A percentile compares a stretch with the other conserved stretches of the same genome.
Evolutionary conservation across 2,797 vertebrate genomes (phyloP).

Genomic region (Coregonus sp.): DNA sequence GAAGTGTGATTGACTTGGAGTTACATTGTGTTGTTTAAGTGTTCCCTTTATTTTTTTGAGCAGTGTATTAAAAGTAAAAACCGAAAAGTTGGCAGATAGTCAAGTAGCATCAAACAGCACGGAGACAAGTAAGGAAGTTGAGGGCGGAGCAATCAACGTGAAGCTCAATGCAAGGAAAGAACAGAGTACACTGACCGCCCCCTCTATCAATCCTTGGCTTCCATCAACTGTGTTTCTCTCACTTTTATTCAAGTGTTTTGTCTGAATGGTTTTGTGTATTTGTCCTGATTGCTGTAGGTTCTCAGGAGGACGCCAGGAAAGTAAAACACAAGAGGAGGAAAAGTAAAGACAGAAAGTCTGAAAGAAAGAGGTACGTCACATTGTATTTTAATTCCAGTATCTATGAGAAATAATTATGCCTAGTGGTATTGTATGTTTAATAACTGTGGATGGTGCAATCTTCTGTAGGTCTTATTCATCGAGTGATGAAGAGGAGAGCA

Average conservation of each 20-base stretch:
- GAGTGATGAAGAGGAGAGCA: constrained; percentile 51
- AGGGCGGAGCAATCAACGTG: no score
- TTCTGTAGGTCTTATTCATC: constrained; percentile 51
- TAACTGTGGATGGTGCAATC: neutral
- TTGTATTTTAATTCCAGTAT: constrained; percentile 28
- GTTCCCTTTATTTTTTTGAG: no score
- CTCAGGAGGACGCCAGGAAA: constrained; percentile 45
- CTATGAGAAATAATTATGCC: constrained; percentile 33
- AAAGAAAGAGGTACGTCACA: constrained; percentile 60
- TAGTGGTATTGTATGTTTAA: neutral
- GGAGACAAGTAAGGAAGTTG: no score
- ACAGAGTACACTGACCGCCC: no score
- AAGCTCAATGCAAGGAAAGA: no score
- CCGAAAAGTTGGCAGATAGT: no score
- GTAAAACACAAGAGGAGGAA: constrained; percentile 59
- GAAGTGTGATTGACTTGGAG: no score
- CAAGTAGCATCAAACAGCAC: no score
- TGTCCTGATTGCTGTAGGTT: constrained; percentile 33
- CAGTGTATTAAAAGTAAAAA: no score
- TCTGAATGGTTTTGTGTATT: neutral
- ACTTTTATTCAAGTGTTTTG: neutral
- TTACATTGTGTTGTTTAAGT: no score
- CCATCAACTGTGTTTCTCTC: neutral
- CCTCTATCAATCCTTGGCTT: neutral
- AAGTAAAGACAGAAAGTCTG: constrained; percentile 60